Evolutionary conservation across 2,797 vertebrate genomes (phyloP).

Genomic region (Microctenopoma lineatum): DNA sequence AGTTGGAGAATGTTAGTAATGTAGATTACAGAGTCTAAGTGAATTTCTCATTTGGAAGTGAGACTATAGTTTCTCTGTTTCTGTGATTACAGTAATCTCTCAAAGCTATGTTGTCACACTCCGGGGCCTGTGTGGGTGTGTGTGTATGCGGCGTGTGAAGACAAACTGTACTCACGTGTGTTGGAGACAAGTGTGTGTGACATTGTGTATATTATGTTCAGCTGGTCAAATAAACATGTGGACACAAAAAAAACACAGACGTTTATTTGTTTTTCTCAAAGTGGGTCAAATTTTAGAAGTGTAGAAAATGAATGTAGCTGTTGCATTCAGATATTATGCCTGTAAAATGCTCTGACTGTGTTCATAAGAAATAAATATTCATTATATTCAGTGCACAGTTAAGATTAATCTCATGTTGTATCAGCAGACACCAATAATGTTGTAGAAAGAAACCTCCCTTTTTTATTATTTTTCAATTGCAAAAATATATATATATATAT

Average conservation of each 20-base stretch:
- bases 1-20: conserved; percentile 83
- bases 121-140: conserved; percentile 11
- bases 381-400: too few species aligned
- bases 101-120: conserved; percentile 59
- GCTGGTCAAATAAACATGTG: conserved; percentile 73
- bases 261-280: conserved; percentile 21
- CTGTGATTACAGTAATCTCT: conserved; percentile 82
- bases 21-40: conserved; percentile 76
- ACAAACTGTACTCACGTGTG: conserved; percentile 17
- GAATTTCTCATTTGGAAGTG: conserved; percentile 51
- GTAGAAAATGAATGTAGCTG: neutral
- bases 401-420: too few species aligned
- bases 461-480: too few species aligned
- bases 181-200: conserved; percentile 31
- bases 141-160: conserved; percentile 1
- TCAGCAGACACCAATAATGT: neutral
- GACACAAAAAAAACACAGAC: conserved; percentile 21
- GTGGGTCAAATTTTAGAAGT: conserved; percentile 25
- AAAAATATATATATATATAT: too few species aligned
- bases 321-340: too few species aligned
- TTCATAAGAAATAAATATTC: too few species aligned
- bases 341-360: too few species aligned
- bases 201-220: conserved; percentile 62
- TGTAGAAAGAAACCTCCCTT: neutral
- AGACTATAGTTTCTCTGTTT: conserved; percentile 79